phyloP scores from a whole-genome alignment of 1,140 invertebrate species.

The Pachypeltis micranthus region DNA sequence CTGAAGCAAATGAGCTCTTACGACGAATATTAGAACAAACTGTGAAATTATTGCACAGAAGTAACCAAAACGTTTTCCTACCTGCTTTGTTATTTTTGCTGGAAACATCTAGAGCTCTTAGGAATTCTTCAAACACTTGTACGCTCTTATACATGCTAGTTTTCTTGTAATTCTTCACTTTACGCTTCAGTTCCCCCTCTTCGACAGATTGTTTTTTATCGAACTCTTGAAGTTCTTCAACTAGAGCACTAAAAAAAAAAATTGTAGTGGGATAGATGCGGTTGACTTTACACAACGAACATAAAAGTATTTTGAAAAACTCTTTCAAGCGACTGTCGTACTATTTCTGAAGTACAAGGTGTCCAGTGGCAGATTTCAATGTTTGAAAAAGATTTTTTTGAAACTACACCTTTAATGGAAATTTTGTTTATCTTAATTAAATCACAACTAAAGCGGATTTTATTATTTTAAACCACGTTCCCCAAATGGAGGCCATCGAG shows the following conservation, averaged over 20 bases:
- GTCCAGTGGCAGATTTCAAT: too few species aligned
- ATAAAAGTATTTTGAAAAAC: not conserved
- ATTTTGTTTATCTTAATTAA: too few species aligned
- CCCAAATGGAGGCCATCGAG: too few species aligned
- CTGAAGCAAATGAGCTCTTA: too few species aligned
- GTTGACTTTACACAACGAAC: not conserved
- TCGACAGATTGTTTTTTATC: conserved; percentile 43
- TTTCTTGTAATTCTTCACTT: conserved; percentile 56
- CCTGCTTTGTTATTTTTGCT: conserved; percentile 17
- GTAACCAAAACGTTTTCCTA: not conserved
- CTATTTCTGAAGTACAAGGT: too few species aligned
- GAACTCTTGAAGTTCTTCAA: conserved; percentile 53
- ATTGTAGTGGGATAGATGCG: not conserved
- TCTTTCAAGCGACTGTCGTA: conserved; percentile 8
- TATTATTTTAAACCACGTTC: too few species aligned
- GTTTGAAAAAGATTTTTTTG: too few species aligned
- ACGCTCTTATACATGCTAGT: conserved; percentile 57
- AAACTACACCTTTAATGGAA: too few species aligned
- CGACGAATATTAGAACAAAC: too few species aligned
- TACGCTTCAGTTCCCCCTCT: conserved; percentile 31
- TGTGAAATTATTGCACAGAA: too few species aligned
- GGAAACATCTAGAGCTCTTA: conserved; percentile 44
- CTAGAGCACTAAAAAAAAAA: conserved; percentile 37
- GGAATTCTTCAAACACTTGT: conserved; percentile 58
- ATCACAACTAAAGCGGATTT: too few species aligned